These are phyloP conservation scores for Acanthopagrus latus DNA, from an alignment of 2,797 vertebrate genomes.

Conservation along the genomic window DNA sequence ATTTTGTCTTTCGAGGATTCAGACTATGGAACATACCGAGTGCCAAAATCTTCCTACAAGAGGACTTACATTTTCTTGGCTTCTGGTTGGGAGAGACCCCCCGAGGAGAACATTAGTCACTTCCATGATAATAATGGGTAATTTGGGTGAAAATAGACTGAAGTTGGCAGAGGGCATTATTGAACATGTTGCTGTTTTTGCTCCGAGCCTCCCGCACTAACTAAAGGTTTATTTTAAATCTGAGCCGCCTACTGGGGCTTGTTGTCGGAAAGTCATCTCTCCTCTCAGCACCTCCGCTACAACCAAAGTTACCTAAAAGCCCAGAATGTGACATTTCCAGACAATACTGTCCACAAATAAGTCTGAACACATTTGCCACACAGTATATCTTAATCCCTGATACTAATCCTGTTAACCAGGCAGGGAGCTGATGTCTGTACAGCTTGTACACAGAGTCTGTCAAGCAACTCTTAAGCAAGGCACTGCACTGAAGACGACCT, in stretches of 20 bases:
- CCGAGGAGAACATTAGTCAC: conserved; percentile 71
- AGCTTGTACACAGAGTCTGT: conserved; percentile 5
- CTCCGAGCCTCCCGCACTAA: conserved; percentile 17
- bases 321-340: conserved; percentile 30
- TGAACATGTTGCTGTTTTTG: conserved; percentile 52
- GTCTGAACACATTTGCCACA: conserved; percentile 28
- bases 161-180: conserved; percentile 59
- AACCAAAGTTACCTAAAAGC: conserved; percentile 5
- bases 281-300: neutral
- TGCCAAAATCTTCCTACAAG: conserved; percentile 36
- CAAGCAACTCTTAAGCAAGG: conserved; percentile 38
- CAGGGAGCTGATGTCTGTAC: conserved; percentile 8
- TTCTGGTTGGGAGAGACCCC: conserved; percentile 56
- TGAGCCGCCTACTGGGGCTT: conserved; percentile 16
- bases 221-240: conserved; percentile 17
- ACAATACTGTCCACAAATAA: conserved; percentile 19
- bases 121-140: conserved; percentile 67
- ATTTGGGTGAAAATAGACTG: conserved; percentile 57
- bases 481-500: conserved; percentile 4
- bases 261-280: conserved; percentile 15
- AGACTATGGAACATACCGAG: conserved; percentile 49
- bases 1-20: conserved; percentile 48
- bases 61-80: conserved; percentile 52
- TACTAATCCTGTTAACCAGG: conserved; percentile 48
- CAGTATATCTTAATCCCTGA: conserved; percentile 42